Percentiles rank a stretch among this genome's conserved stretches.
Conservation (phyloP, 2,888 invertebrate species). For the Pristionchus maxplancki region DNA sequence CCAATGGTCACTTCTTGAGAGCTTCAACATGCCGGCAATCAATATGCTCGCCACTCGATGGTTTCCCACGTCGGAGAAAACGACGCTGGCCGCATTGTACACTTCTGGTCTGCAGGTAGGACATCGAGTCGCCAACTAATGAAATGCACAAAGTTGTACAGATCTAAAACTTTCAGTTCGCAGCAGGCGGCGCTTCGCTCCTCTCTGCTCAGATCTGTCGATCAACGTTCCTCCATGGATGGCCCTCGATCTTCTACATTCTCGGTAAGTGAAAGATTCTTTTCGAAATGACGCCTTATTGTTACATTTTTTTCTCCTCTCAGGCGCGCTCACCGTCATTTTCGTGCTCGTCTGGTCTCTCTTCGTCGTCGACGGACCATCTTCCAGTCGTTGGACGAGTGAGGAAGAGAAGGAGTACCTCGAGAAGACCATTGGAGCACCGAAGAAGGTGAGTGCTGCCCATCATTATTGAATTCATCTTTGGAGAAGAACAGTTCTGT, state of each 20-base stretch:
- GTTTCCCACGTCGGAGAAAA: slow-evolving; percentile 48
- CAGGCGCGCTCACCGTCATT: slow-evolving; percentile 24
- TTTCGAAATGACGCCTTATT: too few relatives aligned
- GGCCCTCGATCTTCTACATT: slow-evolving; percentile 46
- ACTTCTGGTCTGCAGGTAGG: slow-evolving; percentile 46
- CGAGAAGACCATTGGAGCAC: background rate
- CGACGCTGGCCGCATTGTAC: slow-evolving; percentile 40
- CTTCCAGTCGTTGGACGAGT: slow-evolving; percentile 26
- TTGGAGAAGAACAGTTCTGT: too few relatives aligned
- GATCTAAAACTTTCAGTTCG: slow-evolving; percentile 18
- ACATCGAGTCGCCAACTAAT: background rate
- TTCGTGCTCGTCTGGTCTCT: slow-evolving; percentile 18
- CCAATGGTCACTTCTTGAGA: too few relatives aligned
- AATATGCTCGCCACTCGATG: slow-evolving; percentile 32
- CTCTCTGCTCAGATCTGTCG: slow-evolving; percentile 33
- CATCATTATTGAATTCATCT: too few relatives aligned
- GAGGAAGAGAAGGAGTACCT: slow-evolving; percentile 47
- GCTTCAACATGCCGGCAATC: slow-evolving; percentile 41
- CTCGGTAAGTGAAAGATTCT: too few relatives aligned
- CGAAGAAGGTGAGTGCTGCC: background rate
- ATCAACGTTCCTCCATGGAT: background rate
- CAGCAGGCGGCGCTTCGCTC: slow-evolving; percentile 3
- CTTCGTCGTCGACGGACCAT: slow-evolving; percentile 35
- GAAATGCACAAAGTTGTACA: background rate
- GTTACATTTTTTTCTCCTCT: background rate